These are phyloP conservation scores for Poliocrania exsul DNA, from an alignment of 2,797 vertebrate genomes.

Conservation along the genomic window DNA sequence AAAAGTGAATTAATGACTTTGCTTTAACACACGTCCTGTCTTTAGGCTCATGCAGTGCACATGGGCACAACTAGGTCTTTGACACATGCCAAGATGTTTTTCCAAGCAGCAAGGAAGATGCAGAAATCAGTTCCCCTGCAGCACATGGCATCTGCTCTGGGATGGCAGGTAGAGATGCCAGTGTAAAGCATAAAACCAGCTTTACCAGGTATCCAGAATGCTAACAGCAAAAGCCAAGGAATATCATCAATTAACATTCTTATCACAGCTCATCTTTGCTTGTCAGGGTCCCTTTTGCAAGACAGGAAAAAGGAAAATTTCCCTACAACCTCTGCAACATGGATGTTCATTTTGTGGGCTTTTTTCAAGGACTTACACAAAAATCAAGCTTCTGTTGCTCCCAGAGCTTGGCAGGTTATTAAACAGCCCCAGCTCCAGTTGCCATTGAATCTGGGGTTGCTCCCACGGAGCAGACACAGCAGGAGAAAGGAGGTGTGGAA, in stretches of 20 bases:
- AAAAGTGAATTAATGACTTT: neutral
- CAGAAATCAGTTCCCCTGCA: neutral
- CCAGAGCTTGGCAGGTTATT: neutral
- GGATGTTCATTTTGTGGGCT: rapidly evolving
- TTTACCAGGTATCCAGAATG: rapidly evolving
- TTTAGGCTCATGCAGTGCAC: rapidly evolving
- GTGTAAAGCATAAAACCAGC: neutral
- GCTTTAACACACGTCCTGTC: neutral
- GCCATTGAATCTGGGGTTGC: neutral
- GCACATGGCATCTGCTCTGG: neutral
- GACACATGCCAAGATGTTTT: neutral
- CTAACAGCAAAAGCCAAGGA: neutral
- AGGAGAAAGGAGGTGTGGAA: neutral
- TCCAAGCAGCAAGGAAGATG: neutral
- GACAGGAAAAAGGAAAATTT: neutral
- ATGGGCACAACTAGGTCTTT: neutral
- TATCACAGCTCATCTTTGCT: neutral
- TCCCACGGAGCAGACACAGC: neutral
- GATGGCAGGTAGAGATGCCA: neutral
- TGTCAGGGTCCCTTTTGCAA: neutral
- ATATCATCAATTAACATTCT: neutral
- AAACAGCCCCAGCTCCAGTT: neutral
- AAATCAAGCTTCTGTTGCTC: neutral
- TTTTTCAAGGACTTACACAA: neutral
- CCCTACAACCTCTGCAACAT: neutral